phyloP scores from a whole-genome alignment of 2,113 vertebrate genomes.

The Anarhynchus alexandrinus region DNA sequence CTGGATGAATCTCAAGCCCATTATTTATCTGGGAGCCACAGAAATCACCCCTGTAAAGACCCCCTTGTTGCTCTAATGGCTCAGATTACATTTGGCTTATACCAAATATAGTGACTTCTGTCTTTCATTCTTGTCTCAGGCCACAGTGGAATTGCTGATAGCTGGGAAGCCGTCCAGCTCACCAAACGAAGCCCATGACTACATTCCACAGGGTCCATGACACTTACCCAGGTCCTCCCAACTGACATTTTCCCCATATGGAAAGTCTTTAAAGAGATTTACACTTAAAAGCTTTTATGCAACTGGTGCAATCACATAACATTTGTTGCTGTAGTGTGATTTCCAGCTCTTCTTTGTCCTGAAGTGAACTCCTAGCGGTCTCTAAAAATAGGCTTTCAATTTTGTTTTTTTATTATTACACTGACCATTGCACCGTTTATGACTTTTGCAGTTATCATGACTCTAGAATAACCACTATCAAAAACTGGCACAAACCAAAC shows the following conservation, averaged over 20 bases:
- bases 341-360: neutral
- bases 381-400: neutral
- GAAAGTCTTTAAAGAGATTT: conserved; percentile 36
- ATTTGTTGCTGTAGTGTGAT: neutral
- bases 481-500: neutral
- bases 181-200: neutral
- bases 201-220: conserved; percentile 24
- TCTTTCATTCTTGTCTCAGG: neutral
- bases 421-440: neutral
- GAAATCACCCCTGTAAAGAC: neutral
- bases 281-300: neutral
- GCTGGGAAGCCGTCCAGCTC: conserved; percentile 39
- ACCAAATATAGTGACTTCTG: conserved; percentile 6
- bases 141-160: neutral
- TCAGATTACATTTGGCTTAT: neutral
- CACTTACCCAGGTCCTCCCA: neutral
- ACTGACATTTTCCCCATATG: conserved; percentile 16
- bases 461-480: neutral
- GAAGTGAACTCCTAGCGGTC: neutral
- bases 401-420: neutral
- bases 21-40: neutral
- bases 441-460: neutral
- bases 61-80: neutral
- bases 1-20: neutral
- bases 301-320: neutral